phyloP scores from a whole-genome alignment of 2,797 vertebrate genomes.

The Podargus strigoides region DNA sequence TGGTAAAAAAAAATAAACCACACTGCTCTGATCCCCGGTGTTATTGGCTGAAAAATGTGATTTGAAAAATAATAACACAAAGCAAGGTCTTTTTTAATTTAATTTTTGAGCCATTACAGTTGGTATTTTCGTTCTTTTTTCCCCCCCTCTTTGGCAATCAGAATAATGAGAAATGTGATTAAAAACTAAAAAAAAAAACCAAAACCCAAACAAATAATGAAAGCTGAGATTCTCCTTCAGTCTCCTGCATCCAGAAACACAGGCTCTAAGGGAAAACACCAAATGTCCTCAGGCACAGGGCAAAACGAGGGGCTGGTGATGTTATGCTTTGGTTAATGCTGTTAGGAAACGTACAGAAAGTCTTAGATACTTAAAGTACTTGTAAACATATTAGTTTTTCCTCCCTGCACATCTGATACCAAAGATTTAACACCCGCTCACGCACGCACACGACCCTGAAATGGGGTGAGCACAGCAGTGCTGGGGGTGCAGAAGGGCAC shows the following conservation, averaged over 20 bases:
- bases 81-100: background rate
- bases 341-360: background rate
- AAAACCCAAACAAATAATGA: background rate
- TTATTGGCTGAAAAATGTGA: background rate
- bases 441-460: background rate
- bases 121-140: background rate
- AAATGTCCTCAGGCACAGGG: background rate
- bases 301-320: background rate
- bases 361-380: background rate
- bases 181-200: conserved; percentile 10
- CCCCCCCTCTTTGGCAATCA: background rate
- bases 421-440: background rate
- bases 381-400: background rate
- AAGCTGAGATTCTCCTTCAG: background rate
- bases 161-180: conserved; percentile 28
- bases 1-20: background rate
- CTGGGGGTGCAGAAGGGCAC: background rate
- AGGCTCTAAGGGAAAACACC: background rate
- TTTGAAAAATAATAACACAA: conserved; percentile 19
- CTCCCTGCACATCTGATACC: background rate
- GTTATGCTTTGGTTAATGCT: background rate
- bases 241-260: background rate
- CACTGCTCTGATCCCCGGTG: background rate
- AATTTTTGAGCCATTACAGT: conserved; percentile 6
- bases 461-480: background rate